phyloP scores from a whole-genome alignment of 2,113 vertebrate species.

The Chaetodon trifascialis region DNA sequence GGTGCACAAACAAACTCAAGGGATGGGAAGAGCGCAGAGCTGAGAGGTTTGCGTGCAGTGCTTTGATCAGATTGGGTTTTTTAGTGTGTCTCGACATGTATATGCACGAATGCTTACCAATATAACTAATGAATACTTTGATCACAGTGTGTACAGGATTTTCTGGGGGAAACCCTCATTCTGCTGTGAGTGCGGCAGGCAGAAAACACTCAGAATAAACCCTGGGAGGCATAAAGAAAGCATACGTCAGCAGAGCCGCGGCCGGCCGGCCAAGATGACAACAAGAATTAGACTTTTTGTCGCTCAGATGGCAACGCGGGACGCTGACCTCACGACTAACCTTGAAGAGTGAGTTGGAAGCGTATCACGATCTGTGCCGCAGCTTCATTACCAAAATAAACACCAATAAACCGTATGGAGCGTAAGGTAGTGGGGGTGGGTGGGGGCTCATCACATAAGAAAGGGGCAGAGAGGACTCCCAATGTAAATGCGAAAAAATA shows the following conservation, averaged over 20 bases:
- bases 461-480: not conserved
- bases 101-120: slow-evolving; percentile 3
- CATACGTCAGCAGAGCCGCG: slow-evolving; percentile 9
- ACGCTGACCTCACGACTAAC: not conserved
- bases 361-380: not conserved
- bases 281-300: slow-evolving; percentile 17
- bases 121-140: slow-evolving; percentile 27
- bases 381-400: not conserved
- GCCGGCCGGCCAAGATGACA: slow-evolving; percentile 13
- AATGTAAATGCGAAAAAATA: not conserved
- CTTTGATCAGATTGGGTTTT: slow-evolving; percentile 26
- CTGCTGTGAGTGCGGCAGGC: slow-evolving; percentile 28
- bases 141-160: slow-evolving; percentile 15
- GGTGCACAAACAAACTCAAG: slow-evolving; percentile 4
- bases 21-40: not conserved
- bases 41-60: not conserved
- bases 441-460: not conserved
- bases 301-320: slow-evolving; percentile 13
- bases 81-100: not conserved
- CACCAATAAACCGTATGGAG: not conserved
- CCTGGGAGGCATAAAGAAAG: slow-evolving; percentile 33
- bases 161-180: slow-evolving; percentile 8
- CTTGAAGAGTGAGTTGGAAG: not conserved
- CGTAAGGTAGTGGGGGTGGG: too few species aligned
- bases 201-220: slow-evolving; percentile 27